Evolutionary conservation across 1,140 invertebrate genomes (phyloP), one percentile per base, ranked within the genome.

Genomic region (Drosophila lowei): DNA sequence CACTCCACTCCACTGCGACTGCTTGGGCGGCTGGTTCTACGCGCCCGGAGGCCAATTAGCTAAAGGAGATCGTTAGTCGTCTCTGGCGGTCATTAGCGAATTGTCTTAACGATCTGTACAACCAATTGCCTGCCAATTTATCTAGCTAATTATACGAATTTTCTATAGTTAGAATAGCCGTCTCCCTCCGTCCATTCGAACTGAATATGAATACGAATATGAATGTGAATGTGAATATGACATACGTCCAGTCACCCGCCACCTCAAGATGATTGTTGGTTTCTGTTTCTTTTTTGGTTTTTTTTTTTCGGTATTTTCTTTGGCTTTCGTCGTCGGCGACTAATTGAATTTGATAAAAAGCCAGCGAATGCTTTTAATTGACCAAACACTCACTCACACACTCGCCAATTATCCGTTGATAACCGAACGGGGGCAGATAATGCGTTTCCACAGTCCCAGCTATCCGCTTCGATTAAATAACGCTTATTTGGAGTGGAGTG

Each of bases 331-430:
- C 49, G 61, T 62, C 28, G 56, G 25, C 53, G 42, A 67, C 77
- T 83, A 79, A 83, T 83, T 83, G 79, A 83, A 79, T 80, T 80
- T 80, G 77, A 80, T 80, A 80, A 80, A 75, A 48, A 48, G 62
- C 54, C 66, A 62, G 61, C 67, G 67, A 62, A 44, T 72, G 65
- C 71, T 78, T 78, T 78, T 78, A 79, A 79, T 79, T 79, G 77
- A 72, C 57, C 71, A 71, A 78, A 64, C 71, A 74, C 62, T 66
- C 65, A 52, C 65, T 48, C 63, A 50, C 62, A 58, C 38, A 43
- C 55, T 44, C 30, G 48, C 66, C 75, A 85, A 85, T 85, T 79
- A 79, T 78, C 15, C 71, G 50, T 43, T 50, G 58, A 76, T 77
- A 77, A 63, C 41, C 38, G 21, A 61, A 42, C 9, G 23, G 21